Percentiles rank a stretch among this genome's conserved stretches.
Evolutionary conservation across 2,888 invertebrate species (phyloP).

Genomic region (Conops quadrifasciatus): DNA sequence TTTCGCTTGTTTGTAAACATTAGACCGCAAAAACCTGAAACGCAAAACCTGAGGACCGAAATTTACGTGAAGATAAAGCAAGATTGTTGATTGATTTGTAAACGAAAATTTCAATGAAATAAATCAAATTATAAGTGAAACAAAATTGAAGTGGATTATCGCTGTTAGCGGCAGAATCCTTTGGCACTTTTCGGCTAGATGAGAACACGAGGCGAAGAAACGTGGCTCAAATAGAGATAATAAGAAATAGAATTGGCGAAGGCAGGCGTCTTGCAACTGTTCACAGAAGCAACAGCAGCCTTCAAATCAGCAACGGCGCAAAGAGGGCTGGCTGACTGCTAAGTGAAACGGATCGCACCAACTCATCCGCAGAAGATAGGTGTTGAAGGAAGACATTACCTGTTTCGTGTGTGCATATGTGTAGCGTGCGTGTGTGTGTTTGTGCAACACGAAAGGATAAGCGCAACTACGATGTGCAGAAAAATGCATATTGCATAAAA

Average conservation of each 20-base stretch:
- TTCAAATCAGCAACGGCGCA: slow-evolving; percentile 6
- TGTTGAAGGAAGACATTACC: slow-evolving; percentile 20
- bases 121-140: slow-evolving; percentile 9
- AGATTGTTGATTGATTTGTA: slow-evolving; percentile 13
- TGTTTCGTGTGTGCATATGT: slow-evolving; percentile 28
- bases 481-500: slow-evolving; percentile 35
- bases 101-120: slow-evolving; percentile 15
- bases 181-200: slow-evolving; percentile 12
- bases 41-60: slow-evolving; percentile 17
- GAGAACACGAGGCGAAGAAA: slow-evolving; percentile 21
- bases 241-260: slow-evolving; percentile 4
- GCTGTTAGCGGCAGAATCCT: background rate
- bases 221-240: slow-evolving; percentile 25
- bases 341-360: slow-evolving; percentile 4
- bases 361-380: background rate
- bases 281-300: background rate
- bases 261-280: background rate
- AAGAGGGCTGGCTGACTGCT: slow-evolving; percentile 5
- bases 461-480: slow-evolving; percentile 31
- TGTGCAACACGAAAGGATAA: slow-evolving; percentile 34
- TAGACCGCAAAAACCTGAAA: slow-evolving; percentile 28
- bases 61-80: background rate
- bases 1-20: slow-evolving; percentile 35
- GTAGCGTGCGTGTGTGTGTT: slow-evolving; percentile 15
- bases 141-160: background rate